Conservation (phyloP, 2,113 vertebrate genomes). For the Mugil cephalus region DNA sequence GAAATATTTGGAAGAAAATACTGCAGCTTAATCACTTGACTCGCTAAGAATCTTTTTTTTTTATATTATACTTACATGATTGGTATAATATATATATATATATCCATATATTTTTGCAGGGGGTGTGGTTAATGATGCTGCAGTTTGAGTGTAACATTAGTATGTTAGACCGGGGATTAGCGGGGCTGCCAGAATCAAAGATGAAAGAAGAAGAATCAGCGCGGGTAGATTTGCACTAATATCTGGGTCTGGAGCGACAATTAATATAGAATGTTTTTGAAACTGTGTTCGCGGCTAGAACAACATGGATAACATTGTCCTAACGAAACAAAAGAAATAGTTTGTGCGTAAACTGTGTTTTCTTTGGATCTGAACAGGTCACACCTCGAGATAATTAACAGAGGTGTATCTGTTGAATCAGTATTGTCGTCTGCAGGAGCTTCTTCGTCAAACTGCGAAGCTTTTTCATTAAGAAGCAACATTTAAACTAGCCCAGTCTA, state of each 20-base stretch:
- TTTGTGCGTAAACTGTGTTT: too few relatives aligned
- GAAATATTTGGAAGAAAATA: constrained; percentile 31
- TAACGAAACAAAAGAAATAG: not conserved
- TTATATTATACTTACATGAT: constrained; percentile 22
- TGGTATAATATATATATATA: not conserved
- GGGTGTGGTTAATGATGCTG: constrained; percentile 55
- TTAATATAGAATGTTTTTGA: constrained; percentile 22
- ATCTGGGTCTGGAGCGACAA: constrained; percentile 23
- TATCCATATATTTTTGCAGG: not conserved
- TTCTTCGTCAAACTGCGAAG: too few relatives aligned
- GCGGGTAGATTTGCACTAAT: constrained; percentile 23
- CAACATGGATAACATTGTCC: not conserved
- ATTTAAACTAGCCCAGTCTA: constrained; percentile 1
- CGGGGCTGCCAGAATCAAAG: constrained; percentile 37
- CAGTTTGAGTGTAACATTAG: constrained; percentile 56
- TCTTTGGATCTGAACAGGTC: too few relatives aligned
- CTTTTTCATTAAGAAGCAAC: too few relatives aligned
- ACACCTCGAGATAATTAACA: too few relatives aligned
- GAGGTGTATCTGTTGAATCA: too few relatives aligned
- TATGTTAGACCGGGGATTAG: constrained; percentile 53
- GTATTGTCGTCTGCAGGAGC: too few relatives aligned
- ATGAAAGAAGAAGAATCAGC: constrained; percentile 18
- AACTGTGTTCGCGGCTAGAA: not conserved
- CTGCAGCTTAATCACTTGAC: constrained; percentile 36
- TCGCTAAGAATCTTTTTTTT: constrained; percentile 8